Evolutionary conservation across 35 echinoderm and acorn worm genomes (phyloP).

Genomic region (Heliocidaris erythrogramma): DNA sequence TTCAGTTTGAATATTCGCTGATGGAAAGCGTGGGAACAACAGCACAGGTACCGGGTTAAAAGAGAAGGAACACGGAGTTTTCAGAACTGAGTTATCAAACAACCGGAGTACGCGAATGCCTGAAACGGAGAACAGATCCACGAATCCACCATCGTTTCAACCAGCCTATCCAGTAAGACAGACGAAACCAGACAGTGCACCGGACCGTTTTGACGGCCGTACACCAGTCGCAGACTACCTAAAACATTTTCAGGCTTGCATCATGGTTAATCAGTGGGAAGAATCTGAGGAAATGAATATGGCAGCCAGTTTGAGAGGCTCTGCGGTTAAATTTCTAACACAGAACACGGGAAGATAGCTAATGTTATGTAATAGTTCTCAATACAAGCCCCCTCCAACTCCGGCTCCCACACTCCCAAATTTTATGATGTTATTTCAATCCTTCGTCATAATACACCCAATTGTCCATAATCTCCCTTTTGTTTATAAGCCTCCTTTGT

Average conservation of each 20-base stretch:
- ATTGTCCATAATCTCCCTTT: too few species aligned
- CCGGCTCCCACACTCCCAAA: too few species aligned
- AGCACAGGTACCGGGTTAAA: neutral
- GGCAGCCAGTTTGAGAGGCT: neutral
- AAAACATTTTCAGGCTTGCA: conserved; percentile 53
- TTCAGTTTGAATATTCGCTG: neutral
- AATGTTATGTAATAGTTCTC: too few species aligned
- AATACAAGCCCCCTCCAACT: too few species aligned
- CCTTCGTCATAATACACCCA: too few species aligned
- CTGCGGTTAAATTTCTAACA: neutral
- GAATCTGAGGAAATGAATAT: neutral
- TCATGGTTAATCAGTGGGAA: neutral
- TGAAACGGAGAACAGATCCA: neutral
- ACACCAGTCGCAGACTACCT: conserved; percentile 46
- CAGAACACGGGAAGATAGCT: neutral
- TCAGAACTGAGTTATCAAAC: neutral
- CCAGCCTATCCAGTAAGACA: neutral
- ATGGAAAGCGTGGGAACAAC: neutral
- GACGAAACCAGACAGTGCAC: neutral
- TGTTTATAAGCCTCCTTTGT: too few species aligned
- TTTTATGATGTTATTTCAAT: too few species aligned
- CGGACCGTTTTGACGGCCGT: conserved; percentile 43
- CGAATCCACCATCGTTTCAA: neutral
- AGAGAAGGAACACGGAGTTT: neutral
- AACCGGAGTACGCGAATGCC: neutral